Base-by-base conservation (phyloP, 2,888 invertebrate species). In the Latrodectus elegans region DNA sequence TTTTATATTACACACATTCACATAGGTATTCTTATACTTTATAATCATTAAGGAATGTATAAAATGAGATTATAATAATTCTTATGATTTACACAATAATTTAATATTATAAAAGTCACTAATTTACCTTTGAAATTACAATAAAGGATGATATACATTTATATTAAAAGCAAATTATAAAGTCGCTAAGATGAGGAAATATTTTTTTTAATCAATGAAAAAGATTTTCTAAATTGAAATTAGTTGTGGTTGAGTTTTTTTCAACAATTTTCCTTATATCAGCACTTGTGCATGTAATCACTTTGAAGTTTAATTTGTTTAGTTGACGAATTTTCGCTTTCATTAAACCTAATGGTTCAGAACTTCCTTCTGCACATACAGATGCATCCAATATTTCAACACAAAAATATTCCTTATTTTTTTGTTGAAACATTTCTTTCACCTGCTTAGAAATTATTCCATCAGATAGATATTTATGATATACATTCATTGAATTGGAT, bases 351-450 rank as follows among this genome's bases (percentile, higher is more conserved):
- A 81, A 9, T 10, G 80, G 84, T 15, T 72, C 12, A 55, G 10
- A 22, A 53, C 73, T 80, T 12, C 51, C n/a, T 60, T n/a, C 51
- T 55, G 55, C 38, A 67, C 84, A 87, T 9, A 89, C 73, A 12
- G 79, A 55, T 52, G 71, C 26, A 80, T 89, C 89, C 60, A 89
- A 73, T 68, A 89, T 53, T 87, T 89, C 89, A 53, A 89, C 26
- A 60, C 84, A 88, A 11, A 72, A 74, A 38, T 70, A 71, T 49
- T 53, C 22, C n/a, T 71, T 73, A 73, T 64, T 52, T 67, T 64
- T 52, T 67, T 65, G 53, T 38, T 68, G 11, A n/a, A 84, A 70
- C 26, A 84, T 55, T 52, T 67, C n/a, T 17, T 26, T 51, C 10
- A 72, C 26, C 38, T 72, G 53, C 12, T 73, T 87, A 22, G 77